Evolutionary conservation across 1,140 invertebrate species (phyloP).

Genomic region (Eupristina koningsbergeri): DNA sequence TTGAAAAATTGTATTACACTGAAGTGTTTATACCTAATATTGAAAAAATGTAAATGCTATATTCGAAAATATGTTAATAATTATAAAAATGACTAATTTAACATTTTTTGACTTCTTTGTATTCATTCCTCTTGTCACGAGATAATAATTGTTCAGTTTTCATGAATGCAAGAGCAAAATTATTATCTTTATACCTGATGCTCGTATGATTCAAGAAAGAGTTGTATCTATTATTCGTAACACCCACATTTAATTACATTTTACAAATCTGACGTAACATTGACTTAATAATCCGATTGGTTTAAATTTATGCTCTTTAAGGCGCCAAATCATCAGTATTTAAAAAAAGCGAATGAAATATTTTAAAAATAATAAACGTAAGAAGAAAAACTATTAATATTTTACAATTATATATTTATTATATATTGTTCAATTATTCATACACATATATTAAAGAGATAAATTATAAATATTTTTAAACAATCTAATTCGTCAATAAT

Average conservation of each 20-base stretch:
- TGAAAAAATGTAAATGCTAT: not conserved
- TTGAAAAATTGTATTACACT: constrained; percentile 17
- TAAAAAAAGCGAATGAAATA: no score
- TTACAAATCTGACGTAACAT: not conserved
- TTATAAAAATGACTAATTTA: not conserved
- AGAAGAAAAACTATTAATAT: no score
- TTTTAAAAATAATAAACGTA: no score
- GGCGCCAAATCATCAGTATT: not conserved
- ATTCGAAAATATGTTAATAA: not conserved
- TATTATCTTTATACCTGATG: not conserved
- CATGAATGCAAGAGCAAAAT: not conserved
- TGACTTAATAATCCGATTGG: not conserved
- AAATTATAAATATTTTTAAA: no score
- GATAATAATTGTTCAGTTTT: not conserved
- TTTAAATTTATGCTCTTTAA: not conserved
- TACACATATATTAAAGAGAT: no score
- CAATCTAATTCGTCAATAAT: no score
- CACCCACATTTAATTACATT: not conserved
- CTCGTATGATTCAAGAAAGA: not conserved
- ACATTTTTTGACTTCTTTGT: not conserved
- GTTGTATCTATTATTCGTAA: not conserved
- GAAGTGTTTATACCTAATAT: not conserved
- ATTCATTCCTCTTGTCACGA: constrained; percentile 8
- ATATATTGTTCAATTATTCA: no score
- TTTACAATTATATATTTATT: no score